Evolutionary conservation across 1,140 invertebrate genomes (phyloP), one percentile per base, ranked within the genome.

Genomic region (Hyposmocoma kahamanoa): DNA sequence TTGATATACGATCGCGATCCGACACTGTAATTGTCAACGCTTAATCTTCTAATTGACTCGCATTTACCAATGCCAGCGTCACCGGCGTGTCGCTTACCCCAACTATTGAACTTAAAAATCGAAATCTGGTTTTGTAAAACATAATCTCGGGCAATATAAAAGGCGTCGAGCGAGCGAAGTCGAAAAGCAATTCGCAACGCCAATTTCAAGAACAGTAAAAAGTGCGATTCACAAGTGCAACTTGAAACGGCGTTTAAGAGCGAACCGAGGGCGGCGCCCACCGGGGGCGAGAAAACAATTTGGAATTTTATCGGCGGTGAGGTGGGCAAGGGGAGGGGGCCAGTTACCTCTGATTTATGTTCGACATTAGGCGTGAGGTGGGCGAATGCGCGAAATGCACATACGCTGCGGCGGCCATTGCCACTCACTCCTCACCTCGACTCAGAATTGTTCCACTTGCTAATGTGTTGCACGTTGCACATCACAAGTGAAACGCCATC

Each of bases 31-130:
- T 85, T 85, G 82, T 85, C 82, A 82, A 80, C 82, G 79, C 72
- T 85, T 85, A 80, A 85, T 85, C 82, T 85, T 83, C 82, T 85
- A 85, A 85, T 85, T 82, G 82, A 68, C 72, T 76, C 79, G 68
- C 82, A 85, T 85, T 85, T 85, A 67, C 74, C 82, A 85, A 70
- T 79, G 82, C 77, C 82, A 85, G 66, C 61, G 60, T 69, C 77
- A 79, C 77, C 82, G 83, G 66, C 61, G 60, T 69, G 65, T 67
- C 67, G 66, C 64, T 58, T 61, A 60, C 62, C 62, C 63, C 56
- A 48, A 53, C 49, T 48, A 51, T 26, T 17, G 18, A 9, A 34
- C 32, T 8, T 17, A 36, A 36, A 36, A 36, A 36, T 56, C 62
- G 59, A 55, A 62, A 69, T 62, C 60, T 50, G 53, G 52, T 62